A percentile compares a stretch with the other conserved stretches of the same genome.
phyloP scores from a whole-genome alignment of 2,888 invertebrate genomes.

The Eustalomyia histrio region DNA sequence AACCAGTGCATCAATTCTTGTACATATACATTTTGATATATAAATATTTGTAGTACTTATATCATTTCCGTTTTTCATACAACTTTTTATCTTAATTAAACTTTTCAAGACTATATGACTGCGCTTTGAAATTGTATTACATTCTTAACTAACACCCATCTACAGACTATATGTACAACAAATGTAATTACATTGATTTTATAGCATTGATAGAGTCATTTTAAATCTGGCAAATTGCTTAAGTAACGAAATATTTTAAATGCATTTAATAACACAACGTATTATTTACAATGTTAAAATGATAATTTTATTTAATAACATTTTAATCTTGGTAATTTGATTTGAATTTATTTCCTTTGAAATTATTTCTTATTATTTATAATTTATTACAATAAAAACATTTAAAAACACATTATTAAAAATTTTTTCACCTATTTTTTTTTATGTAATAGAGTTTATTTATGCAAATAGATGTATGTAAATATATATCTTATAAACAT shows the following conservation, averaged over 20 bases:
- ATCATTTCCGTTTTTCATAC: conserved; percentile 28
- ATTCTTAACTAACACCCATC: conserved; percentile 19
- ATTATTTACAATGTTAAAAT: not conserved
- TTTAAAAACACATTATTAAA: conserved; percentile 55
- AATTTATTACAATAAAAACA: conserved; percentile 50
- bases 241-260: conserved; percentile 26
- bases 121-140: conserved; percentile 19
- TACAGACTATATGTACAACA: not conserved
- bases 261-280: not conserved
- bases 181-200: conserved; percentile 38
- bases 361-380: not conserved
- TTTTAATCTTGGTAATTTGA: not conserved
- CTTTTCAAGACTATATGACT: not conserved
- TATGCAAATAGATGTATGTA: not conserved
- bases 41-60: not conserved
- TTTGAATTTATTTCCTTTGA: not conserved
- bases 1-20: not conserved
- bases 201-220: conserved; percentile 39
- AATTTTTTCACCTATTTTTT: conserved; percentile 62
- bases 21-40: not conserved
- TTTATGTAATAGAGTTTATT: conserved; percentile 30
- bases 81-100: conserved; percentile 9
- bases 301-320: conserved; percentile 5
- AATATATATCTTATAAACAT: too few species aligned
- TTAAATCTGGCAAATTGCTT: conserved; percentile 42